Evolutionary conservation across 2,797 vertebrate genomes (phyloP), one percentile per base, ranked within the genome.

Genomic region (Cynodonichthys magdalenae): DNA sequence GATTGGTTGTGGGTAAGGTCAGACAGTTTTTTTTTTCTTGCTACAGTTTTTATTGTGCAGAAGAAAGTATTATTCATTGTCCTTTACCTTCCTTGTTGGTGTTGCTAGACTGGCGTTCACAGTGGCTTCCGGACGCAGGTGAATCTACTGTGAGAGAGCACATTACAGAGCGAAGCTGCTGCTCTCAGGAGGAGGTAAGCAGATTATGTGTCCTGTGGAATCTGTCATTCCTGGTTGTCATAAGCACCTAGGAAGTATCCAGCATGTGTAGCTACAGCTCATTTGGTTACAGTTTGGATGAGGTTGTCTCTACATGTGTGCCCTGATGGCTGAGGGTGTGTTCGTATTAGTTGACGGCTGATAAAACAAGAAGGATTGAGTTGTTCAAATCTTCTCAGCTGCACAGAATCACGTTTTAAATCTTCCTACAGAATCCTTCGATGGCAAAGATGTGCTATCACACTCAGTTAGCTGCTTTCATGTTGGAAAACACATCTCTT

Each of bases 101-200:
- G 46, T 53, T 31, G 14, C 15, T 20, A 6, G 14, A 17, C 19
- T 29, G 19, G 2, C 12, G 15, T 47, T 24, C 0, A 0, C 9
- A 0, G 2, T 42, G 14, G 5, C 0, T 60, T 41, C 19, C 18
- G 2, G 24, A 1, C 19, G 15, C 46, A 10, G 18, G 48, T 10
- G 63, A 46, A 46, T 39, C 14, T 49, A 39, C 18, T 51, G 20
- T 0, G 5, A 34, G 46, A 45, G 49, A 50, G 46, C 29, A 20
- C 10, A 15, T 46, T 24, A 9, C 45, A 14, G 12, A 4, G 50
- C 60, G 42, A 41, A 24, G 59, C 70, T 44, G 42, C 72, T 49
- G 66, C 74, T 77, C 34, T 71, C 41, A 66, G 73, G 31, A 76
- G 65, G 69, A 89, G 89, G 91, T 92, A 92, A 92, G 90, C 10